phyloP scores from a whole-genome alignment of 2,888 invertebrate species.

The Hemaris fuciformis region DNA sequence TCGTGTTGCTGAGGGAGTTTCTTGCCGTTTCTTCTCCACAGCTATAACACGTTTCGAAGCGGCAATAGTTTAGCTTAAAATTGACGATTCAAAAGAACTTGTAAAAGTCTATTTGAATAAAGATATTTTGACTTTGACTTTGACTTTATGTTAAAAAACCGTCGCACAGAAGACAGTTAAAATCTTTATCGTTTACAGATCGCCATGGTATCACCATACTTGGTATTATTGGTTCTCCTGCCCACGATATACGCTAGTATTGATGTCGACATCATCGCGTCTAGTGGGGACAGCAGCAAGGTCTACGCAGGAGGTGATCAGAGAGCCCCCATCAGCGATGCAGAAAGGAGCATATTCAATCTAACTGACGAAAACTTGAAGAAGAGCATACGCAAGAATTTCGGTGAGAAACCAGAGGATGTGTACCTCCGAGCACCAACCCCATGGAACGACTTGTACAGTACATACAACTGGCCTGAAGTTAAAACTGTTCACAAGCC shows the following conservation, averaged over 20 bases:
- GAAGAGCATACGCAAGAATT: conserved; percentile 23
- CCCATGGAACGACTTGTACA: conserved; percentile 45
- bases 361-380: conserved; percentile 33
- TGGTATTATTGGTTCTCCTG: no score
- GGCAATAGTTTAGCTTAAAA: no score
- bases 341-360: conserved; percentile 32
- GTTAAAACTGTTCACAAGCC: conserved; percentile 34
- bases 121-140: no score
- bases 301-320: conserved; percentile 17
- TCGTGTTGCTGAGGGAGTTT: no score
- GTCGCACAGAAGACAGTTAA: no score
- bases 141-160: no score
- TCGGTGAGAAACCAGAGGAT: conserved; percentile 33
- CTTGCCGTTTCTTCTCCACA: no score
- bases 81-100: no score
- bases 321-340: conserved; percentile 31
- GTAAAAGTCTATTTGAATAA: no score
- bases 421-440: conserved; percentile 42
- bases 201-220: no score
- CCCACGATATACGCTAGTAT: conserved; percentile 18
- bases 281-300: background rate
- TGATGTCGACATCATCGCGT: conserved; percentile 17
- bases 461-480: conserved; percentile 36
- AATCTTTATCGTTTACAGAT: no score
- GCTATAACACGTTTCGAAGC: no score